These are phyloP conservation scores for Megalops atlanticus DNA, from an alignment of 2,113 vertebrate species.

Conservation along the genomic window DNA sequence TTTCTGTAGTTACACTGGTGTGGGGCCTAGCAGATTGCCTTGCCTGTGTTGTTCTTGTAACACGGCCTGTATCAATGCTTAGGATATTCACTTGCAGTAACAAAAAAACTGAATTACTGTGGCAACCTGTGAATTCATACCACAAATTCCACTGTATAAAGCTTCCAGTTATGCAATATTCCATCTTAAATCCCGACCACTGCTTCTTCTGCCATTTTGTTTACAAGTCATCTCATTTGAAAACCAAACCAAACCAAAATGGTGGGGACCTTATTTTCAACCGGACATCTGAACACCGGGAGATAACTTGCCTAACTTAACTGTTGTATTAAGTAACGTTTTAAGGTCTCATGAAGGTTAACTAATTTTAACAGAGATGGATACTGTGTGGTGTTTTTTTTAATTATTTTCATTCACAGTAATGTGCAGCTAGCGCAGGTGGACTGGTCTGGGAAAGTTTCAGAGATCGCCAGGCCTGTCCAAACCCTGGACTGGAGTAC, in stretches of 20 bases:
- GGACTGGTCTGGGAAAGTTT: slow-evolving; percentile 13
- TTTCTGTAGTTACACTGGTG: slow-evolving; percentile 46
- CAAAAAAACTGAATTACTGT: background rate
- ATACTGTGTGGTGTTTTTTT: background rate
- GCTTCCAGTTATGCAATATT: background rate
- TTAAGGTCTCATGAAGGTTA: background rate
- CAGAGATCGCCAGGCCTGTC: background rate
- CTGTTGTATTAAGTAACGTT: background rate
- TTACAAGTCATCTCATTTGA: background rate
- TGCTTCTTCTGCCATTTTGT: too few relatives aligned
- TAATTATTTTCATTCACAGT: background rate
- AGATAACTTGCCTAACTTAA: too few relatives aligned
- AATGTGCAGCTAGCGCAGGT: slow-evolving; percentile 25
- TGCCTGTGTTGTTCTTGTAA: slow-evolving; percentile 54
- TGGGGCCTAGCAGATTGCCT: slow-evolving; percentile 60
- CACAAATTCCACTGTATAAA: background rate
- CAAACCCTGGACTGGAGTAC: background rate
- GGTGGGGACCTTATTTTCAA: background rate
- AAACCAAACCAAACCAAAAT: too few relatives aligned
- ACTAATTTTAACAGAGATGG: background rate
- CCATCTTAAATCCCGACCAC: background rate
- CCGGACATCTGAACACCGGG: too few relatives aligned
- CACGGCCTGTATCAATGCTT: slow-evolving; percentile 17
- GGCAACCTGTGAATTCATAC: background rate
- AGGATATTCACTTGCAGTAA: background rate